Percentiles rank a stretch among this genome's conserved stretches.
These are phyloP conservation scores for Diplolepis rosae DNA, from an alignment of 2,888 invertebrate species.

Conservation along the genomic window DNA sequence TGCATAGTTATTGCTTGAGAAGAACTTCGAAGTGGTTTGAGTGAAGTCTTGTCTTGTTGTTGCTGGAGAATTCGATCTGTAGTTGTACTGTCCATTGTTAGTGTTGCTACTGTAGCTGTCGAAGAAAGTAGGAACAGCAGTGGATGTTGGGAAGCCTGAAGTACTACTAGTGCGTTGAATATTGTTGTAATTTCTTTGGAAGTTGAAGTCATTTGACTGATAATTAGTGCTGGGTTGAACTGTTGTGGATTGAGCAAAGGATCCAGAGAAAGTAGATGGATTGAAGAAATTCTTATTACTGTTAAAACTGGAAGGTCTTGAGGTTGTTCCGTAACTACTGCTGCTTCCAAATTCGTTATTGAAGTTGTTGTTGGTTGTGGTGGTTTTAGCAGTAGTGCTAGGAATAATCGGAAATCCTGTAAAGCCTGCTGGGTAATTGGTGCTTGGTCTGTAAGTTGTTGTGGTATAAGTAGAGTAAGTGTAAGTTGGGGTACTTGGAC, in stretches of 20 bases:
- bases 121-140: conserved; percentile 56
- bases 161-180: conserved; percentile 62
- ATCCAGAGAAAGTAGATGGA: conserved; percentile 44
- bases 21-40: conserved; percentile 69
- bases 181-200: conserved; percentile 63
- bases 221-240: conserved; percentile 61
- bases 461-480: conserved; percentile 51
- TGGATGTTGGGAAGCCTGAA: conserved; percentile 57
- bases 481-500: conserved; percentile 71
- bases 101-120: conserved; percentile 56
- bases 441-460: conserved; percentile 62
- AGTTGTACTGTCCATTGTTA: conserved; percentile 53
- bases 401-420: conserved; percentile 42
- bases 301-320: conserved; percentile 56
- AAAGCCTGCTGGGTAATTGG: conserved; percentile 57
- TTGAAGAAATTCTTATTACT: conserved; percentile 55
- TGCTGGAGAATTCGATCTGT: conserved; percentile 52
- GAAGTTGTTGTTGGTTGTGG: conserved; percentile 50
- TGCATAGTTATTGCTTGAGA: conserved; percentile 73
- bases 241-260: conserved; percentile 61
- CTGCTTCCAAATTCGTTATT: conserved; percentile 27
- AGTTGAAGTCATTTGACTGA: conserved; percentile 58
- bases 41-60: conserved; percentile 69
- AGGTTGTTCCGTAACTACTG: conserved; percentile 52
- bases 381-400: conserved; percentile 58